These are phyloP conservation scores for Drosophila sproati DNA, from an alignment of 1,140 invertebrate genomes.

Conservation along the genomic window DNA sequence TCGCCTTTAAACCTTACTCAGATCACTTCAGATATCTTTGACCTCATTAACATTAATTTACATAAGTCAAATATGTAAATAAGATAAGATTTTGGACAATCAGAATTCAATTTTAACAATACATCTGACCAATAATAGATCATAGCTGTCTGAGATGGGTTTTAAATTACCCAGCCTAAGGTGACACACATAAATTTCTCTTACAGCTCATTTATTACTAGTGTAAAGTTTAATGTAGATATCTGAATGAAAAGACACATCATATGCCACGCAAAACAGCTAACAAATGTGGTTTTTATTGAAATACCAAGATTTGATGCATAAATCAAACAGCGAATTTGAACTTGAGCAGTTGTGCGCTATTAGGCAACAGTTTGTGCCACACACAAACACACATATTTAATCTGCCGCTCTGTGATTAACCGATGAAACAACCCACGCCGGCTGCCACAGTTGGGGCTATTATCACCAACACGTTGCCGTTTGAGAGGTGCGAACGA, in stretches of 20 bases:
- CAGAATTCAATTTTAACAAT: no score
- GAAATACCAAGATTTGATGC: slow-evolving; percentile 6
- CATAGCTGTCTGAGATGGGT: no score
- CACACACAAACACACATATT: slow-evolving; percentile 14
- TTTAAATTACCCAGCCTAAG: no score
- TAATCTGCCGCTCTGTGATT: slow-evolving; percentile 15
- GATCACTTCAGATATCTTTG: no score
- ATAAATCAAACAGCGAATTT: slow-evolving; percentile 24
- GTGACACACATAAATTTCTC: no score
- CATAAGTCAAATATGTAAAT: no score
- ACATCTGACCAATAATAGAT: no score
- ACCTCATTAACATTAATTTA: no score
- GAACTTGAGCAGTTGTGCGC: slow-evolving; percentile 29
- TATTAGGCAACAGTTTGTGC: slow-evolving; percentile 22
- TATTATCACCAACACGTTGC: slow-evolving; percentile 58
- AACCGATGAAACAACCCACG: slow-evolving; percentile 71
- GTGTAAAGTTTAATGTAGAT: no score
- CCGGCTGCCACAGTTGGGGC: slow-evolving; percentile 21
- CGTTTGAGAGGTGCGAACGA: slow-evolving; percentile 66
- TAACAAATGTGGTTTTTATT: slow-evolving; percentile 14
- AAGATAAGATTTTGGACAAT: no score
- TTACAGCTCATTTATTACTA: no score
- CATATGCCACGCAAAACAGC: not conserved
- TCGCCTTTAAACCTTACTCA: no score
- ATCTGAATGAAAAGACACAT: not conserved